phyloP scores from a whole-genome alignment of 2,797 vertebrate genomes.

The Helostoma temminkii region DNA sequence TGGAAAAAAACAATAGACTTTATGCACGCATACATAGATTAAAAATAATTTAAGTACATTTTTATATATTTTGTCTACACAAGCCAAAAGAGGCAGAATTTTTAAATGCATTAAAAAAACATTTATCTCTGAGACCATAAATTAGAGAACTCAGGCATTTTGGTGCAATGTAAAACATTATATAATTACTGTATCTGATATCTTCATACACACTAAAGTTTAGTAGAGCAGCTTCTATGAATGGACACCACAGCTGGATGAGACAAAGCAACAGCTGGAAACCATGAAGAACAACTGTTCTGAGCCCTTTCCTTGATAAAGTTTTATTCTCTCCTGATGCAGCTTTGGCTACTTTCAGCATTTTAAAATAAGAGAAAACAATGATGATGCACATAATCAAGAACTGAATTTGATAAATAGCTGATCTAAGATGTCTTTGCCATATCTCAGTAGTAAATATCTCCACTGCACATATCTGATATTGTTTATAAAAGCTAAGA shows the following conservation, averaged over 20 bases:
- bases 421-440: conserved; percentile 46
- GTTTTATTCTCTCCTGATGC: conserved; percentile 60
- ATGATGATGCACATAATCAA: conserved; percentile 58
- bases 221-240: conserved; percentile 48
- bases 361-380: conserved; percentile 63
- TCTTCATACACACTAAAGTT: conserved; percentile 7
- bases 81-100: conserved; percentile 11
- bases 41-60: too few relatives aligned
- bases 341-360: conserved; percentile 61
- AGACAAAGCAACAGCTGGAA: conserved; percentile 72
- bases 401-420: conserved; percentile 49
- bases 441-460: conserved; percentile 44
- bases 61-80: too few relatives aligned
- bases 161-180: conserved; percentile 64
- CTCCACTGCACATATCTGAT: conserved; percentile 16
- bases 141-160: conserved; percentile 76
- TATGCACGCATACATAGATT: too few relatives aligned
- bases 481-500: too few relatives aligned
- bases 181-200: conserved; percentile 62
- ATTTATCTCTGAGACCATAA: conserved; percentile 72
- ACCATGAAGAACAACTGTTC: conserved; percentile 62
- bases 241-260: conserved; percentile 57
- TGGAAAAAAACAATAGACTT: too few relatives aligned
- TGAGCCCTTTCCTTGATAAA: conserved; percentile 55
- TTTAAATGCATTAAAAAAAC: conserved; percentile 38